A percentile compares a stretch with the other conserved stretches of the same genome.
Evolutionary conservation across 2,797 vertebrate species (phyloP).

Genomic region (Pseudomugil tenellus): DNA sequence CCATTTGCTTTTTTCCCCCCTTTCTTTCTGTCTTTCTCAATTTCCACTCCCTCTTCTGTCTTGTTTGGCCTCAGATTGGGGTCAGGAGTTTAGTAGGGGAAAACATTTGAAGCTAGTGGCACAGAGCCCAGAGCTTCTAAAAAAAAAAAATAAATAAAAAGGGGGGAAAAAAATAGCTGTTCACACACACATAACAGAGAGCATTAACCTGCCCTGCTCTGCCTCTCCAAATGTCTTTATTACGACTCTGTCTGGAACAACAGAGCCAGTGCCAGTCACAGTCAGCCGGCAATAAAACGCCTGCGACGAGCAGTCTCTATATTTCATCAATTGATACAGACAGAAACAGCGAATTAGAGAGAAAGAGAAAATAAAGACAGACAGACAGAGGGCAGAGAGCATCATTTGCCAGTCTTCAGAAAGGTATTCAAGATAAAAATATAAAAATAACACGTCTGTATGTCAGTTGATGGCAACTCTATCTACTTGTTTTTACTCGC

Average conservation of each 20-base stretch:
- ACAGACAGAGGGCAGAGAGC: constrained; percentile 60
- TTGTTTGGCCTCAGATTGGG: constrained; percentile 80
- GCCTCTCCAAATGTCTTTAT: constrained; percentile 77
- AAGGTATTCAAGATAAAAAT: constrained; percentile 66
- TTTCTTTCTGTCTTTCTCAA: constrained; percentile 44
- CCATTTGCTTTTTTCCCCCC: constrained; percentile 46
- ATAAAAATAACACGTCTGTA: constrained; percentile 38
- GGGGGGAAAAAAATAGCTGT: constrained; percentile 60
- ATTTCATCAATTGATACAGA: constrained; percentile 63
- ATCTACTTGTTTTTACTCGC: constrained; percentile 60
- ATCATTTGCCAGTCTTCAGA: constrained; percentile 64
- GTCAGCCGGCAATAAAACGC: constrained; percentile 62
- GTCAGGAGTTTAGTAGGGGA: constrained; percentile 86
- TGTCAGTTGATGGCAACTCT: constrained; percentile 56
- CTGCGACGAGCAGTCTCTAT: constrained; percentile 33
- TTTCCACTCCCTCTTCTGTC: constrained; percentile 55
- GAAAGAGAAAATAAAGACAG: constrained; percentile 50
- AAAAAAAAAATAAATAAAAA: constrained; percentile 33
- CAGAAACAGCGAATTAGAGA: constrained; percentile 61
- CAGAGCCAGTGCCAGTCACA: constrained; percentile 56
- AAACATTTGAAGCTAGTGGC: constrained; percentile 81
- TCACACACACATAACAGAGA: constrained; percentile 75
- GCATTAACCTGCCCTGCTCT: constrained; percentile 80
- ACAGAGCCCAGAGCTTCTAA: constrained; percentile 74
- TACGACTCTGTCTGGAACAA: constrained; percentile 71